Evolutionary conservation across 1,140 invertebrate species (phyloP).

Genomic region (Ceratina calcarata): DNA sequence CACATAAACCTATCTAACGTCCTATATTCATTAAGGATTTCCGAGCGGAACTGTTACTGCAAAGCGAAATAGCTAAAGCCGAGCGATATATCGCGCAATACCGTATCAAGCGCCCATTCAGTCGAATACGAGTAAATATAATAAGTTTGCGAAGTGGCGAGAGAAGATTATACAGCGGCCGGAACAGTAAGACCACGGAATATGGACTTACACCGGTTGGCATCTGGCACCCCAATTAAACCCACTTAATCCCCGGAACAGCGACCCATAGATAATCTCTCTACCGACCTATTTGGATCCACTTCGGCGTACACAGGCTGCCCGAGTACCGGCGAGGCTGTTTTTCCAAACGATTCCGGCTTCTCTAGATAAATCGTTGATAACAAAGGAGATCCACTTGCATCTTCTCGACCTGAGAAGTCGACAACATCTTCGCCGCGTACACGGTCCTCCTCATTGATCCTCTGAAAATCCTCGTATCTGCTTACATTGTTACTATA

Average conservation of each 20-base stretch:
- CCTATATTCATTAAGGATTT: too few species aligned
- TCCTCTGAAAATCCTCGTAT: background rate
- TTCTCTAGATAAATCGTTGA: conserved; percentile 35
- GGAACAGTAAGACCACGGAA: conserved; percentile 16
- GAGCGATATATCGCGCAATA: too few species aligned
- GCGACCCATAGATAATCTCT: conserved; percentile 41
- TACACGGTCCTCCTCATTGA: background rate
- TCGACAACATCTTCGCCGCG: conserved; percentile 43
- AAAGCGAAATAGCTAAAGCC: too few species aligned
- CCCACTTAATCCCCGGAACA: conserved; percentile 30
- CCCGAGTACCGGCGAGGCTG: conserved; percentile 15
- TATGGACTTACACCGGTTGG: conserved; percentile 41
- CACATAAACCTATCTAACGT: too few species aligned
- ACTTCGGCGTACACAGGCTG: conserved; percentile 33
- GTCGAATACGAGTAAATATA: background rate
- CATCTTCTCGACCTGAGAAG: conserved; percentile 1
- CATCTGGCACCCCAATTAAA: conserved; percentile 42
- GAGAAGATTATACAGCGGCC: conserved; percentile 28
- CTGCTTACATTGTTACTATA: too few species aligned
- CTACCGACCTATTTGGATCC: conserved; percentile 48
- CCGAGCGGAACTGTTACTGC: too few species aligned
- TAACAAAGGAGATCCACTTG: background rate
- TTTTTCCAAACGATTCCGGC: conserved; percentile 51
- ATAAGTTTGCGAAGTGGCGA: conserved; percentile 17
- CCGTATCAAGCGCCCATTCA: background rate